These are phyloP conservation scores for Oreocharis arfaki DNA, from an alignment of 2,113 vertebrate genomes.

Conservation along the genomic window DNA sequence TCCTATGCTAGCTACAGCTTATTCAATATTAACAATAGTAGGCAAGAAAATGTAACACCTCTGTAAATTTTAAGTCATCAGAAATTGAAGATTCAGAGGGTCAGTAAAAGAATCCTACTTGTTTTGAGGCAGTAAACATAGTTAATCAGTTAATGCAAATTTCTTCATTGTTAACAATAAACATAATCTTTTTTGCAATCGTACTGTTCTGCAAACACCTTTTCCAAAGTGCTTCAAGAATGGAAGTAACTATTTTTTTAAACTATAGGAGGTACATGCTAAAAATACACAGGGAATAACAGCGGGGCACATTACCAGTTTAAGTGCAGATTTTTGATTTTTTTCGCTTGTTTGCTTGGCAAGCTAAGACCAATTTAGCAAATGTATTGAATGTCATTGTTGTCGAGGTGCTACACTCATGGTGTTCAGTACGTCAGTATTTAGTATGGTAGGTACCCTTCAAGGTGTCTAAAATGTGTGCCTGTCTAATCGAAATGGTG, in stretches of 20 bases:
- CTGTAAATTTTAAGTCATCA: neutral
- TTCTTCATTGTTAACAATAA: neutral
- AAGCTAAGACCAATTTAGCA: neutral
- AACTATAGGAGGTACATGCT: neutral
- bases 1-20: neutral
- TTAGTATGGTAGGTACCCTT: neutral
- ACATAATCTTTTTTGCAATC: neutral
- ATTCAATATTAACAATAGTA: neutral
- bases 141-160: neutral
- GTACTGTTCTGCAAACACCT: neutral
- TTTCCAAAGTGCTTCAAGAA: neutral
- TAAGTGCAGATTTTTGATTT: neutral
- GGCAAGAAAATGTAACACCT: neutral
- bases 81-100: neutral
- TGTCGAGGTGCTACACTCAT: neutral
- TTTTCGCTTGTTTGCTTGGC: neutral
- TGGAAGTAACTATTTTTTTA: neutral
- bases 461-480: neutral
- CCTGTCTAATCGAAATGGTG: neutral
- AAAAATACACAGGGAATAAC: neutral
- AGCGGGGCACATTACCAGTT: neutral
- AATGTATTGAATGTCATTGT: fast-evolving
- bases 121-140: neutral
- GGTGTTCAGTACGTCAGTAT: neutral
- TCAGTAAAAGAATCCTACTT: neutral